phyloP scores from a whole-genome alignment of 92 coral and sea anemone genomes.

The Diadumene lineata region DNA sequence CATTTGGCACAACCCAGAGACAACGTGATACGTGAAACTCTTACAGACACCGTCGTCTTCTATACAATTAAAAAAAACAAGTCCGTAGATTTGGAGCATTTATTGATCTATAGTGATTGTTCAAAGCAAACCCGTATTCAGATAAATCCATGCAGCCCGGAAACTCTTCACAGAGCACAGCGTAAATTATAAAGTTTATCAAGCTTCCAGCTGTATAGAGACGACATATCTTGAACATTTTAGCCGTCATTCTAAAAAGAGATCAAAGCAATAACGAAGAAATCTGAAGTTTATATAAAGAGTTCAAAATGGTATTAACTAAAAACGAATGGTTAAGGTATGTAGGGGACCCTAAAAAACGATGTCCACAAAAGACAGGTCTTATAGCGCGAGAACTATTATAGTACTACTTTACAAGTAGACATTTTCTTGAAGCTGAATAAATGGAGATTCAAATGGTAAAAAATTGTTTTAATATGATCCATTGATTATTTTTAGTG shows the following conservation, averaged over 20 bases:
- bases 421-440: no score
- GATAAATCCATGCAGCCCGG: not conserved
- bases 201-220: not conserved
- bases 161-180: not conserved
- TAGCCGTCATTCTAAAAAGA: not conserved
- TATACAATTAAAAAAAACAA: not conserved
- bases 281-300: no score
- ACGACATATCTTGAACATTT: not conserved
- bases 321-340: no score
- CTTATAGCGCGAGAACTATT: no score
- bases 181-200: not conserved
- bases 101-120: not conserved
- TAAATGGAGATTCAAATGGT: no score
- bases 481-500: no score
- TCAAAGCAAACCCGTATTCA: not conserved
- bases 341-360: no score
- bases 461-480: no score
- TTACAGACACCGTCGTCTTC: not conserved
- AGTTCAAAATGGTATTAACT: no score
- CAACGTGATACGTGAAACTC: constrained; percentile 1
- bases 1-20: not conserved
- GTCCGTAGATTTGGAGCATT: not conserved
- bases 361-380: no score
- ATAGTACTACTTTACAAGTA: no score
- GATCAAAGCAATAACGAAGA: no score